Base-by-base conservation (phyloP, 2,113 vertebrate genomes). In the Pungitius pungitius region DNA sequence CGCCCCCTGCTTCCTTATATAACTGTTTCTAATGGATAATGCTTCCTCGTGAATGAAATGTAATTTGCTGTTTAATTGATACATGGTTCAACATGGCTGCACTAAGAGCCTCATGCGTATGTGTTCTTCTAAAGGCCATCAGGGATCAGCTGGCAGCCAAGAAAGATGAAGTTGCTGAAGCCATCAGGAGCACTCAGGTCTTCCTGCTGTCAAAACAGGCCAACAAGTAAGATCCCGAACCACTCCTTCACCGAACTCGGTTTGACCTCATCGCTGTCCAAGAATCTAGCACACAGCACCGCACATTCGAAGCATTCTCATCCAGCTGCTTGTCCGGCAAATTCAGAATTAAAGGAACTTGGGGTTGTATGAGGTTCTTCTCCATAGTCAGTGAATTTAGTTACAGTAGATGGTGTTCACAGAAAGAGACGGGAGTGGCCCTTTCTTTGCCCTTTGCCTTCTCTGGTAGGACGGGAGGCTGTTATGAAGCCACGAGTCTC, bases 131-230 rank as follows among this genome's bases (percentile, higher is more conserved):
- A 1, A 83, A 99, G 98, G 95, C 94, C 52, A 86, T 98, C 70
- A 93, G 89, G 18, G 96, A 98, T 52, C 96, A 99, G 82, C 86
- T 99, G 14, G 89, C 94, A 58, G 91, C 94, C 0, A 97, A 94
- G 90, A 98, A 95, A 79, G 96, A 97, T 56, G 94, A 96, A 61
- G 89, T 99, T 64, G 95, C 95, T 1, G 96, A 99, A 82, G 95
- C 96, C 40, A 94, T 97, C 77, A 95, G 97, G 91, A 96, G 94
- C 26, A 94, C 96, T 8, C 94, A 98, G 73, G 96, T 94, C 84
- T 99, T 99, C 92, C 92, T 99, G 15, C 81, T 94, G 40, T 98
- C 97, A 1, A 99, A 97, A 81, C 96, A 97, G 78, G 93, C 95
- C 84, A 95, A 95, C 95, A 99, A 96, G 98, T 99, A 88, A 94